phyloP scores from a whole-genome alignment of 1,140 invertebrate genomes.

The Tachypleus tridentatus region DNA sequence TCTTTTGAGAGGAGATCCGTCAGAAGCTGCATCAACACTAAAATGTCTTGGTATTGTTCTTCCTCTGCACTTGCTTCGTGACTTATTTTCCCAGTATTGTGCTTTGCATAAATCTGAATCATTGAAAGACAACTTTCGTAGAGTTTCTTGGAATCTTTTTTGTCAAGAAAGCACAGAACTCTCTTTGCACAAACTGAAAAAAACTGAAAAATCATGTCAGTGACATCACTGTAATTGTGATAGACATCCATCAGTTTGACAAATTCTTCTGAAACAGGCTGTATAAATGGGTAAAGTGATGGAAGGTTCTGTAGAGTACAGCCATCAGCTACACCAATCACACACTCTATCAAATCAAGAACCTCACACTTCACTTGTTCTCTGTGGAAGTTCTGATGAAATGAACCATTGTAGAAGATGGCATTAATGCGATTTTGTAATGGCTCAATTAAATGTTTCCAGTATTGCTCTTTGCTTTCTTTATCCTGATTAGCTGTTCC shows the following conservation, averaged over 20 bases:
- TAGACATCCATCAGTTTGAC: slow-evolving; percentile 55
- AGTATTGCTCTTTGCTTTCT: slow-evolving; percentile 29
- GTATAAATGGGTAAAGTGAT: slow-evolving; percentile 49
- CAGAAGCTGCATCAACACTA: slow-evolving; percentile 54
- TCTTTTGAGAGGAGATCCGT: slow-evolving; percentile 57
- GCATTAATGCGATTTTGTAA: slow-evolving; percentile 45
- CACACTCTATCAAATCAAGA: slow-evolving; percentile 49
- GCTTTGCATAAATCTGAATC: slow-evolving; percentile 57
- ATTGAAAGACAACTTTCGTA: slow-evolving; percentile 49
- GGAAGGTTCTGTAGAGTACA: slow-evolving; percentile 44
- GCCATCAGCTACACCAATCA: slow-evolving; percentile 51
- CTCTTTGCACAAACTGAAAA: slow-evolving; percentile 33
- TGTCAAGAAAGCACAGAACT: slow-evolving; percentile 18
- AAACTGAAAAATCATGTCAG: slow-evolving; percentile 62
- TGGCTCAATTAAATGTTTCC: slow-evolving; percentile 42
- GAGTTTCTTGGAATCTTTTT: slow-evolving; percentile 41
- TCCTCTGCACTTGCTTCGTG: slow-evolving; percentile 46
- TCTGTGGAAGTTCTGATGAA: slow-evolving; percentile 43
- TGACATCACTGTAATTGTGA: slow-evolving; percentile 67
- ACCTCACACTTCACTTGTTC: slow-evolving; percentile 46
- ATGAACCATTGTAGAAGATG: slow-evolving; percentile 43
- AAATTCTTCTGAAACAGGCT: slow-evolving; percentile 49
- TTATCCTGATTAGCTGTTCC: slow-evolving; percentile 28
- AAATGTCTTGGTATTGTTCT: slow-evolving; percentile 57
- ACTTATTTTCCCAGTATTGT: slow-evolving; percentile 37